Conservation (phyloP, 2,888 invertebrate genomes). For the Leucophenga montana region DNA sequence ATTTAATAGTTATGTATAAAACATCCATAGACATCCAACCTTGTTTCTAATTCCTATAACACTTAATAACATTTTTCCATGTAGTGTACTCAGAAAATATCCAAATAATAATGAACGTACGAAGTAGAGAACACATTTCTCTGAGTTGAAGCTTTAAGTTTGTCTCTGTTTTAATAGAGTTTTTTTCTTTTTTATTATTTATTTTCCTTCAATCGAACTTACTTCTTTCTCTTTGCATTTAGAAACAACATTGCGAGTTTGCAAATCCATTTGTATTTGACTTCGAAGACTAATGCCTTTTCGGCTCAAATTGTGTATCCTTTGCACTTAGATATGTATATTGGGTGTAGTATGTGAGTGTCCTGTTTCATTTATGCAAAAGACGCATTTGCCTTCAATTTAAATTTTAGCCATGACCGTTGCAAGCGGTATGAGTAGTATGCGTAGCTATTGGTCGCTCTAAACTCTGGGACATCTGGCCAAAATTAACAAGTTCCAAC, state of each 20-base stretch:
- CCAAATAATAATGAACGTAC: not conserved
- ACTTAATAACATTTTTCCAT: too few relatives aligned
- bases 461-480: conserved; percentile 51
- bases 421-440: not conserved
- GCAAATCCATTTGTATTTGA: conserved; percentile 6
- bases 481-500: conserved; percentile 65
- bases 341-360: conserved; percentile 16
- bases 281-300: conserved; percentile 9
- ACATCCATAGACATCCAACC: too few relatives aligned
- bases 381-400: conserved; percentile 53
- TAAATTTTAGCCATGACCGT: conserved; percentile 40
- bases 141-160: conserved; percentile 1
- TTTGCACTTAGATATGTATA: not conserved
- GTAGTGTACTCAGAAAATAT: too few relatives aligned
- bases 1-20: too few relatives aligned
- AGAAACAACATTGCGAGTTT: too few relatives aligned
- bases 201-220: too few relatives aligned
- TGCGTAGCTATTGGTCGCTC: not conserved
- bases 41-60: too few relatives aligned
- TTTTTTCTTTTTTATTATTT: not conserved
- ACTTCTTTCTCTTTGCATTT: too few relatives aligned
- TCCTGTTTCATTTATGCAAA: conserved; percentile 60
- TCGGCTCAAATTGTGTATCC: not conserved
- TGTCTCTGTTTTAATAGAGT: conserved; percentile 2
- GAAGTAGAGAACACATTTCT: not conserved